phyloP scores from a whole-genome alignment of 2,888 invertebrate species.

The Tribolium freemani region DNA sequence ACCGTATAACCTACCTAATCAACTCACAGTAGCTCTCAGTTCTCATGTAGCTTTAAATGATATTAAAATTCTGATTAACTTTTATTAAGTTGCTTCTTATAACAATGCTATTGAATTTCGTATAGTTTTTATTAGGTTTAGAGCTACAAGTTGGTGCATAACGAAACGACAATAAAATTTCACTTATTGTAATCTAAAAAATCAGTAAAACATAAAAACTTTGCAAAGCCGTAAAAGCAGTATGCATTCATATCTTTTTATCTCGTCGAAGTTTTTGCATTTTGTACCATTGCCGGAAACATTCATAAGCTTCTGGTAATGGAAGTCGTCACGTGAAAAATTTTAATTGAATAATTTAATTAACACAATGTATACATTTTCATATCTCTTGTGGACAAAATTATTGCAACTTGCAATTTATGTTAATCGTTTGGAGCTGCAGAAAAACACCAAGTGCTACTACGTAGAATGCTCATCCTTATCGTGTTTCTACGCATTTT shows the following conservation, averaged over 20 bases:
- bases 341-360: background rate
- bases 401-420: constrained; percentile 8
- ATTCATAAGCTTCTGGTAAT: background rate
- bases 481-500: background rate
- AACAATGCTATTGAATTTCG: background rate
- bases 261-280: background rate
- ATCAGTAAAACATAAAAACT: background rate
- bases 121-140: too few species aligned
- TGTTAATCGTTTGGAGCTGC: background rate
- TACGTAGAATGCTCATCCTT: background rate
- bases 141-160: too few species aligned
- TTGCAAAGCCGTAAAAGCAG: background rate
- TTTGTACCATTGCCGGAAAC: background rate
- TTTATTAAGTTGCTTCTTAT: background rate
- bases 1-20: background rate
- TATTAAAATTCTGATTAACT: background rate
- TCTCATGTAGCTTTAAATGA: background rate
- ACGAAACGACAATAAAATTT: too few species aligned
- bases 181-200: background rate
- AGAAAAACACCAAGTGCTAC: background rate
- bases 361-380: background rate
- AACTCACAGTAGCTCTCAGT: background rate
- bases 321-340: constrained; percentile 7
- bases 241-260: background rate
- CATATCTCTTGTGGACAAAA: background rate